Conservation (phyloP, 2,113 vertebrate species). For the Phalacrocorax brasilianus region DNA sequence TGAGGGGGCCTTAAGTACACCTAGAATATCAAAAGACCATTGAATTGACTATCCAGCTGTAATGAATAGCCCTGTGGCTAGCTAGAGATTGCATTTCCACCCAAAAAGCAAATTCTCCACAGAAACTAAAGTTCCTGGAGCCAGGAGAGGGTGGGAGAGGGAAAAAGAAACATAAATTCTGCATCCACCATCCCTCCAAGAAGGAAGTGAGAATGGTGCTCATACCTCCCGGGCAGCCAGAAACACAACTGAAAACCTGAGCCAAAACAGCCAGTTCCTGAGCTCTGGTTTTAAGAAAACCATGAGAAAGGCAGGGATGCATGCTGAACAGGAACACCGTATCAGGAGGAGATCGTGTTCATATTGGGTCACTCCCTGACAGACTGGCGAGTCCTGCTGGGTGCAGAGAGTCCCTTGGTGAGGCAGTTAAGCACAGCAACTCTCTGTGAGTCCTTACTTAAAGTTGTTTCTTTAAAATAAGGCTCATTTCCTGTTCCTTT, state of each 20-base stretch:
- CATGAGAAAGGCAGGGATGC: background rate
- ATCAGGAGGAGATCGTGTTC: background rate
- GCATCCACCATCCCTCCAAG: rapidly evolving
- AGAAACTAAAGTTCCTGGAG: background rate
- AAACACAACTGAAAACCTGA: background rate
- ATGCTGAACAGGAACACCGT: background rate
- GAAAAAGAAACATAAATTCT: background rate
- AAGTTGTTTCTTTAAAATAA: background rate
- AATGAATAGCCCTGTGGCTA: background rate
- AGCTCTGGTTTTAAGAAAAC: background rate
- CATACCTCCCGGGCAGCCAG: background rate
- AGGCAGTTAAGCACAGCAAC: background rate
- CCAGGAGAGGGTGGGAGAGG: background rate
- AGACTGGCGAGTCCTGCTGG: background rate
- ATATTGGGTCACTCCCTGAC: too few relatives aligned
- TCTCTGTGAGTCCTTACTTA: background rate
- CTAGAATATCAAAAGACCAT: background rate
- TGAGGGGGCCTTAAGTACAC: background rate
- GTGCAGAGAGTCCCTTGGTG: background rate
- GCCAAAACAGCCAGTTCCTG: background rate
- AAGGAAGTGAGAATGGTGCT: background rate
- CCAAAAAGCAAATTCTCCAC: background rate
- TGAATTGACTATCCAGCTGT: background rate
- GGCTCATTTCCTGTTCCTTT: background rate
- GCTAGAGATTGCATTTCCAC: background rate